These are phyloP conservation scores for Pteruthius melanotis DNA, from an alignment of 2,113 vertebrate genomes.

Conservation along the genomic window DNA sequence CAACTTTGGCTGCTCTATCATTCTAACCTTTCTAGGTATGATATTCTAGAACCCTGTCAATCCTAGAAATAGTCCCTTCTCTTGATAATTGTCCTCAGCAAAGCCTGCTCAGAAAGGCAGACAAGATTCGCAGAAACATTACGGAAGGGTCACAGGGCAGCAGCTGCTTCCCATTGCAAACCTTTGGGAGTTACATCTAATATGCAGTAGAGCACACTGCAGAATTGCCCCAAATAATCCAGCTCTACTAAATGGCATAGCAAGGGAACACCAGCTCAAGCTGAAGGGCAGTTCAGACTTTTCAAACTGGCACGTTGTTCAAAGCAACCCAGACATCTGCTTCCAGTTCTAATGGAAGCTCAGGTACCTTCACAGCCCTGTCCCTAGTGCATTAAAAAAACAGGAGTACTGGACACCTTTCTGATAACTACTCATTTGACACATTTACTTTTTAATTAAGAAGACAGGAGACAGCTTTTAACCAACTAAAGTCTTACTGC, in stretches of 20 bases:
- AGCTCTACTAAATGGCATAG: not conserved
- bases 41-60: not conserved
- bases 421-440: not conserved
- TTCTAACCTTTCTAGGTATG: not conserved
- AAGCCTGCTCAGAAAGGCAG: not conserved
- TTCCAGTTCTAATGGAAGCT: not conserved
- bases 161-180: not conserved
- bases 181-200: not conserved
- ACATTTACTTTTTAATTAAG: not conserved
- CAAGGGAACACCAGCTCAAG: not conserved
- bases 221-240: not conserved
- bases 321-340: not conserved
- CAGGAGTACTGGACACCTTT: not conserved
- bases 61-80: not conserved
- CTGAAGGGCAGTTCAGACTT: not conserved
- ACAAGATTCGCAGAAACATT: not conserved
- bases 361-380: not conserved
- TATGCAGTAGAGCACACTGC: not conserved
- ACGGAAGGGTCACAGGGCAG: not conserved
- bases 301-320: not conserved
- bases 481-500: not conserved
- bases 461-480: not conserved
- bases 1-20: not conserved
- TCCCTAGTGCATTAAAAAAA: not conserved
- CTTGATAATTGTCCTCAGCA: not conserved